Percentiles rank a stretch among this genome's conserved stretches.
Conservation (phyloP, 2,888 invertebrate genomes). For the Ceraclea dissimilis region DNA sequence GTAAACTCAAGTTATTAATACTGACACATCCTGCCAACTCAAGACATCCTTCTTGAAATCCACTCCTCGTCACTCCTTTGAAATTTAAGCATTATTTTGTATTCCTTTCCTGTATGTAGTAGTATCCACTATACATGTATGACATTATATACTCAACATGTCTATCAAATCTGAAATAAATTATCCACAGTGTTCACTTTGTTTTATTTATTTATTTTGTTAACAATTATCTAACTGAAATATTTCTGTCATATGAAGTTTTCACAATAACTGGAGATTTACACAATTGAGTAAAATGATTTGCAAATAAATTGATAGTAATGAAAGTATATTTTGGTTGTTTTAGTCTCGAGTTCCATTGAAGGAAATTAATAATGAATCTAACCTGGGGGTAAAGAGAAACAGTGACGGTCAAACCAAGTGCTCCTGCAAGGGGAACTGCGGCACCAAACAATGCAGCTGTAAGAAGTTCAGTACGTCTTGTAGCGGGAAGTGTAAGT, state of each 20-base stretch:
- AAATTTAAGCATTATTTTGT: no score
- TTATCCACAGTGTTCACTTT: background rate
- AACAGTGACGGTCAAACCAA: conserved; percentile 50
- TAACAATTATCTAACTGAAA: background rate
- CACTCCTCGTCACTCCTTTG: no score
- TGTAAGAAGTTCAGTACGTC: conserved; percentile 46
- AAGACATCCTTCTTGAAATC: background rate
- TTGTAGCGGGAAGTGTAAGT: conserved; percentile 49
- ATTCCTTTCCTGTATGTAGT: no score
- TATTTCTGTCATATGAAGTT: background rate
- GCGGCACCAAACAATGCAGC: conserved; percentile 50
- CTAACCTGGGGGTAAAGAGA: conserved; percentile 39
- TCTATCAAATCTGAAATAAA: background rate
- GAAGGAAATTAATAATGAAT: conserved; percentile 11
- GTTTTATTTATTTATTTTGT: background rate
- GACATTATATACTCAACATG: no score
- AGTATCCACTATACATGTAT: no score
- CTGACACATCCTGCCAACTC: background rate
- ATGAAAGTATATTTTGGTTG: background rate
- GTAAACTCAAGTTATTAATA: background rate
- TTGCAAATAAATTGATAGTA: background rate
- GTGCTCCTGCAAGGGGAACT: conserved; percentile 55
- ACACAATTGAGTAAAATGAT: no score
- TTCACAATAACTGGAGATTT: no score
- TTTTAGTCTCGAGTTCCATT: conserved; percentile 6